These are phyloP conservation scores for Stichodactyla helianthus DNA, from an alignment of 64 coral and sea anemone genomes.

Conservation along the genomic window DNA sequence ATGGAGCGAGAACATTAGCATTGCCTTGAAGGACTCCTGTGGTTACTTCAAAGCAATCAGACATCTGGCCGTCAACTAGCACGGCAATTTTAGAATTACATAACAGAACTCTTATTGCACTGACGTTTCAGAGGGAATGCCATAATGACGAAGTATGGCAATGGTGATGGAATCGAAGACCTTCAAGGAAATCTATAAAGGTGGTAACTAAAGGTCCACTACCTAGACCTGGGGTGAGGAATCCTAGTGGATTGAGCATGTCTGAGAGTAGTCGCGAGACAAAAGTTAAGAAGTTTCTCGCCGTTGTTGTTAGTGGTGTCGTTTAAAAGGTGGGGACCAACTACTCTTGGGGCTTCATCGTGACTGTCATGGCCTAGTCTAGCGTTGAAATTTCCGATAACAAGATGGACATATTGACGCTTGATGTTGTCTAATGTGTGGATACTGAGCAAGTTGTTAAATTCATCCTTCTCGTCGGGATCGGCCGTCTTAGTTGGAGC, in stretches of 20 bases:
- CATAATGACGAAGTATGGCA: neutral
- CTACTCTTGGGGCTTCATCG: neutral
- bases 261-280: too few relatives aligned
- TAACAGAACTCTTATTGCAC: neutral
- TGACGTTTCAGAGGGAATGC: neutral
- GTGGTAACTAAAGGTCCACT: neutral
- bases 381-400: slow-evolving; percentile 34
- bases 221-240: neutral
- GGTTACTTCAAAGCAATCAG: neutral
- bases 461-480: neutral
- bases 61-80: neutral
- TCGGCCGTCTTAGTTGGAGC: slow-evolving; percentile 10
- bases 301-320: slow-evolving; percentile 39
- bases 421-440: neutral
- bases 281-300: neutral
- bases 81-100: slow-evolving; percentile 1
- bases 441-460: neutral
- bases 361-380: slow-evolving; percentile 37
- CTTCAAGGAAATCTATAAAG: neutral
- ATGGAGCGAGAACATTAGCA: neutral
- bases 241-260: slow-evolving; percentile 30
- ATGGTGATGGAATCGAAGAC: neutral
- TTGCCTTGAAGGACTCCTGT: slow-evolving; percentile 4
- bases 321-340: slow-evolving; percentile 11
- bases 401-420: slow-evolving; percentile 26